phyloP scores from a whole-genome alignment of 1,140 invertebrate genomes.

The Drosophila malerkotliana region DNA sequence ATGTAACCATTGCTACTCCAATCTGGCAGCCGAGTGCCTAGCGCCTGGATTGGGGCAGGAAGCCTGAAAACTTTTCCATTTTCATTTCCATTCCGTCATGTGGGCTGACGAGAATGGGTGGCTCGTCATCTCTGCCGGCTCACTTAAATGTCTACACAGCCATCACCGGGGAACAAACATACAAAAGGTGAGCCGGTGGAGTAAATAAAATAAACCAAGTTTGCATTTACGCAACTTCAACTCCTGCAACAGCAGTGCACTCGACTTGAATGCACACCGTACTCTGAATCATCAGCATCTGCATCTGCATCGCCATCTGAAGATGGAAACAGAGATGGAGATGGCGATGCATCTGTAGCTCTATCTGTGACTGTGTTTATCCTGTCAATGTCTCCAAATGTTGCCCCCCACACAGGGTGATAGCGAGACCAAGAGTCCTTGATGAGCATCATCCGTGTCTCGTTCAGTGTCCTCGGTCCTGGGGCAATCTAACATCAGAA shows the following conservation, averaged over 20 bases:
- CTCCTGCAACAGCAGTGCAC: constrained; percentile 14
- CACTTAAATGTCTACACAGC: constrained; percentile 57
- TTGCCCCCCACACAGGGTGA: neutral
- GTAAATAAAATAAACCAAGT: constrained; percentile 66
- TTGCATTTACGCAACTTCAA: constrained; percentile 50
- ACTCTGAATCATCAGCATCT: constrained; percentile 3
- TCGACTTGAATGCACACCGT: constrained; percentile 20
- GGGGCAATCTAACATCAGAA: constrained; percentile 20
- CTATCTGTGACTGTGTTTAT: constrained; percentile 24
- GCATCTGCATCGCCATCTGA: neutral
- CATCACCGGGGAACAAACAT: constrained; percentile 27
- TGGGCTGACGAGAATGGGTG: constrained; percentile 2
- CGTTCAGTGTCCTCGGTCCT: constrained; percentile 21
- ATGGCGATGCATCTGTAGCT: constrained; percentile 5
- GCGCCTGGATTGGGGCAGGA: constrained; percentile 6
- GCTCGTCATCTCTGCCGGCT: constrained; percentile 26
- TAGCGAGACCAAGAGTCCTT: constrained; percentile 9
- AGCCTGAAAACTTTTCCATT: constrained; percentile 57
- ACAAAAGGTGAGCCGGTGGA: constrained; percentile 63
- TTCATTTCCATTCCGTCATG: constrained; percentile 71
- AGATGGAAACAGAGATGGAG: neutral
- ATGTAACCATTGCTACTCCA: constrained; percentile 32
- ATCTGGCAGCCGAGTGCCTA: constrained; percentile 20
- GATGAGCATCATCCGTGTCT: constrained; percentile 27
- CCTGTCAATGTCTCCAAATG: constrained; percentile 25